Conservation (phyloP, 2,113 vertebrate genomes). For the Micronisus gabar region DNA sequence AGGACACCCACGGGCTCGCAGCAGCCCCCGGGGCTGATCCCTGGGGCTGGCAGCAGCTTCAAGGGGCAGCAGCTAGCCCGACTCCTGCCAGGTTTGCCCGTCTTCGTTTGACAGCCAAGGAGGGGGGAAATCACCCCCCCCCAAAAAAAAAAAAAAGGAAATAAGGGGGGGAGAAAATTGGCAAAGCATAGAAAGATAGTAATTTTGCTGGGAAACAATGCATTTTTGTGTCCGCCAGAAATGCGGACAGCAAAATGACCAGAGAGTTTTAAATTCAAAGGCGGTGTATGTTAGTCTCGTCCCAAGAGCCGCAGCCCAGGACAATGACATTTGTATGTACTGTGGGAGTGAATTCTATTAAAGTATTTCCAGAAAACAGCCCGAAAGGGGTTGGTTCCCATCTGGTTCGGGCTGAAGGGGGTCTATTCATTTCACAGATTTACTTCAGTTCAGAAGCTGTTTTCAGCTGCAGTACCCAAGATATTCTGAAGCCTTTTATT, state of each 20-base stretch:
- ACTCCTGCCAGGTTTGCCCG: not conserved
- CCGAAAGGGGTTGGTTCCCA: not conserved
- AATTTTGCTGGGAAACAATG: not conserved
- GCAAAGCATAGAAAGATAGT: not conserved
- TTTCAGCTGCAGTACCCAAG: not conserved
- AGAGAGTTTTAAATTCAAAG: not conserved
- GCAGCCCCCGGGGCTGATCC: not conserved
- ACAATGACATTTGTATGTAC: not conserved
- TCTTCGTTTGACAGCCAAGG: not conserved
- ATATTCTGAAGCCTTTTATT: slow-evolving; percentile 5
- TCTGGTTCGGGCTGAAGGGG: not conserved
- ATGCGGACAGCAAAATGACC: not conserved
- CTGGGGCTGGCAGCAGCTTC: not conserved
- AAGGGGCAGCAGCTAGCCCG: not conserved
- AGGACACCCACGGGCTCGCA: not conserved
- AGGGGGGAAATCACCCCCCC: too few species aligned
- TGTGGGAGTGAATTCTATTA: not conserved
- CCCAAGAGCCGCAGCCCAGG: not conserved
- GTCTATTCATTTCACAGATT: not conserved
- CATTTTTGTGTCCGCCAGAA: not conserved
- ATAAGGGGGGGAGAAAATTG: not conserved
- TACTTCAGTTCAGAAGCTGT: not conserved
- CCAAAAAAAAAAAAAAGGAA: too few species aligned
- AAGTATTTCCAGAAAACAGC: not conserved
- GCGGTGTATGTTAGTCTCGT: not conserved